Evolutionary conservation across 1,140 invertebrate species (phyloP).

Genomic region (Drosophila dunni): DNA sequence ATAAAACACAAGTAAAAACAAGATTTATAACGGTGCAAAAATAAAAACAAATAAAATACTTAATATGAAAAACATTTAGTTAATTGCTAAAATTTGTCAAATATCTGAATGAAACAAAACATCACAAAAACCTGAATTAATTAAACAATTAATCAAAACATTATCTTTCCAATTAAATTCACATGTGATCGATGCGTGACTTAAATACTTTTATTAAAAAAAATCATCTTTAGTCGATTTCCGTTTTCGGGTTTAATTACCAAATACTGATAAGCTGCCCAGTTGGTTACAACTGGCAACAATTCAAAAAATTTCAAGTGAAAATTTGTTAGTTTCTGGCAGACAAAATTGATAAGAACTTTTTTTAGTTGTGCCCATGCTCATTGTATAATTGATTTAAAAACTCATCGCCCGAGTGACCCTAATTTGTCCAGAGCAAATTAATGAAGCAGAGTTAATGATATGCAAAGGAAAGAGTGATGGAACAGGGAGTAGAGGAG

Average conservation of each 20-base stretch:
- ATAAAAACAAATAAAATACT: background rate
- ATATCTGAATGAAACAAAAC: background rate
- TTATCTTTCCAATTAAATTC: conserved; percentile 14
- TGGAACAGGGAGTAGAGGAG: background rate
- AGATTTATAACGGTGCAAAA: background rate
- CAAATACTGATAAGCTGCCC: conserved; percentile 8
- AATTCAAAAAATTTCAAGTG: background rate
- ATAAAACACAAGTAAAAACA: conserved; percentile 6
- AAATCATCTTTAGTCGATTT: conserved; percentile 15
- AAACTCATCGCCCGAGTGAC: conserved; percentile 55
- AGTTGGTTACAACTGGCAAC: background rate
- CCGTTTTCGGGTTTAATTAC: conserved; percentile 2
- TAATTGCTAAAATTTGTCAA: conserved; percentile 15
- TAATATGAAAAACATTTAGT: background rate
- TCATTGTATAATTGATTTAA: conserved; percentile 57
- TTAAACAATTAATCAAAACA: conserved; percentile 9
- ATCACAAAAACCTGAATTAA: background rate
- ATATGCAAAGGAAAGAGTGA: conserved; percentile 1
- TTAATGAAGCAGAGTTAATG: conserved; percentile 17
- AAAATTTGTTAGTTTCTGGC: background rate
- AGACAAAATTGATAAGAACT: background rate
- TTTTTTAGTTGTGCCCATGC: background rate
- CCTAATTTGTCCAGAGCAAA: conserved; percentile 50
- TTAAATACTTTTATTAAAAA: conserved; percentile 14
- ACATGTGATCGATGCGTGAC: conserved; percentile 30